Conservation (phyloP, 2,797 vertebrate species). For the Crocodylus rhombifer region DNA sequence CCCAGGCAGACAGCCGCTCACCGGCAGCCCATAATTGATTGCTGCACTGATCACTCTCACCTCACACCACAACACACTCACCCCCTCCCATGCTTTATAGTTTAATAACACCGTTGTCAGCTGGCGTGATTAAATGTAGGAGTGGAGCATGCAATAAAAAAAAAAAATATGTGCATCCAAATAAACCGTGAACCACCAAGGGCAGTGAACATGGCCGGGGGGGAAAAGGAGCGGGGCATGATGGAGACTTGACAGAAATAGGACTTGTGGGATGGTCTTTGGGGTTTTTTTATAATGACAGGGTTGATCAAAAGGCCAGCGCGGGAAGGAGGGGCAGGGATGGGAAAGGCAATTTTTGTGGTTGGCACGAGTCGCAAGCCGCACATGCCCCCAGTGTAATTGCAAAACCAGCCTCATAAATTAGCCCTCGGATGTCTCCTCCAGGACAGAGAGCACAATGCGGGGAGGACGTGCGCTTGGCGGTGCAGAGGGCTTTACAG, state of each 20-base stretch:
- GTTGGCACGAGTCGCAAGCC: constrained; percentile 26
- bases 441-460: neutral
- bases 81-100: neutral
- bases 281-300: constrained; percentile 46
- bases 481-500: neutral
- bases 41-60: neutral
- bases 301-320: constrained; percentile 34
- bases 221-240: rapidly evolving
- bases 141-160: constrained; percentile 4
- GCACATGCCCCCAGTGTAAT: neutral
- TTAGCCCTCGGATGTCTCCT: constrained; percentile 17
- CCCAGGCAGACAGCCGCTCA: neutral
- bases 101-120: neutral
- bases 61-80: neutral
- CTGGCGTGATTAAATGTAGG: neutral
- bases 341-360: constrained; percentile 44
- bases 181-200: neutral
- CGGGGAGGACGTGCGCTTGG: rapidly evolving
- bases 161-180: constrained; percentile 33
- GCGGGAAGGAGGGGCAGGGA: neutral
- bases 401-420: constrained; percentile 39
- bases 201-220: neutral
- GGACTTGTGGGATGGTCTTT: constrained; percentile 57
- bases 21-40: neutral
- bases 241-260: constrained; percentile 63